Base-by-base conservation (phyloP, 2,797 vertebrate genomes). In the Scolopax bukidnonensis region DNA sequence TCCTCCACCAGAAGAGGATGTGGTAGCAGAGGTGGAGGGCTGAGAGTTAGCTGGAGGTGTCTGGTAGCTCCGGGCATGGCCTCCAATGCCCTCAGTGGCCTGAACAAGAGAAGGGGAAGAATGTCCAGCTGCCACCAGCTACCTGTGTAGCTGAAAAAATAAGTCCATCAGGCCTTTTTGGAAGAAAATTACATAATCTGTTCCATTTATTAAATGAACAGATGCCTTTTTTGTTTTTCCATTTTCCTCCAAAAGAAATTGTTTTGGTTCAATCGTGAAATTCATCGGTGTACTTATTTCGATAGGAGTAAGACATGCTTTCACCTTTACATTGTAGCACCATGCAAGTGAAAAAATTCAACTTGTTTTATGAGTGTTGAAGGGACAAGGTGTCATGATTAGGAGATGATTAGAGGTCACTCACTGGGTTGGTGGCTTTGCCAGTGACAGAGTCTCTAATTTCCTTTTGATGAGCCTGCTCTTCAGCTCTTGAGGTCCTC, bases 321-420 rank as follows among this genome's bases (percentile, higher is more conserved):
- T 47, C 3, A 6, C 32, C 32, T 60, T 4, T 14, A 9, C 5
- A 1, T 9, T 82, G 5, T 24, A 79, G 56, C 24, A 28, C 25
- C 5, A 6, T 7, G 33, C 12, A 69, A 69, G 28, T 73, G 10
- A 68, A 82, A 81, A 83, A 41, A 56, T 9, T 27, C 20, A 64
- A 2, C 21, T 18, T 45, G 11, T 57, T 89, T 56, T 69, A 5
- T 24, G 38, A 36, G 3, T 53, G 32, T 57, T 76, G 41, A 83
- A 76, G 24, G 36, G 28, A 45, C 12, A 36, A 64, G n/a, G 11
- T 0, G 0, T 10, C 0, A 0, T 60, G 40, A 14, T 90, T 60
- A 60, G n/a, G 14, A 54, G 25, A 27, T n/a, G 3, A 18, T 53
- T 51, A 53, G 36, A 68, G 27, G 21, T 79, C 2, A 1, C 4